Percentiles rank a stretch among this genome's conserved stretches.
Evolutionary conservation across 2,888 invertebrate genomes (phyloP).

Genomic region (Drosophila koepferae): DNA sequence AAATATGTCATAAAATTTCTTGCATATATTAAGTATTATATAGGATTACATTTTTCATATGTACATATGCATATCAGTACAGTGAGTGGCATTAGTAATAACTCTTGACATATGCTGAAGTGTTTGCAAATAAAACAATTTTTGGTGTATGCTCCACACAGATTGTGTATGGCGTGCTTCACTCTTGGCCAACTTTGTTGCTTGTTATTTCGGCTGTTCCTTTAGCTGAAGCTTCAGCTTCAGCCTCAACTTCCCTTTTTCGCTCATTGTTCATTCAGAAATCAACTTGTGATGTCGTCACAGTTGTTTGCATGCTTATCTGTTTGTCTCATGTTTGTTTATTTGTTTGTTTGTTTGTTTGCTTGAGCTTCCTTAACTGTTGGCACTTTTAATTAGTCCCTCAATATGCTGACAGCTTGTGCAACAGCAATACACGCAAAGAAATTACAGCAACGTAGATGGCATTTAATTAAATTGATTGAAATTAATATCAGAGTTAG

Average conservation of each 20-base stretch:
- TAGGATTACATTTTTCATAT: too few relatives aligned
- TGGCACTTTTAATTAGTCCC: slow-evolving; percentile 66
- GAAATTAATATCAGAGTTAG: too few relatives aligned
- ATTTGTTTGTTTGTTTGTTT: slow-evolving; percentile 41
- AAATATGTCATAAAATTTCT: too few relatives aligned
- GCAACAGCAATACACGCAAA: slow-evolving; percentile 1
- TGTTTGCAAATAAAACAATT: slow-evolving; percentile 1
- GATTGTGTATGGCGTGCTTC: not conserved
- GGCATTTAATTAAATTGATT: too few relatives aligned
- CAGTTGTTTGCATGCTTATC: slow-evolving; percentile 51
- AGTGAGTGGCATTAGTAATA: too few relatives aligned
- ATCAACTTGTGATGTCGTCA: slow-evolving; percentile 47
- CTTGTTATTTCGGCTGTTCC: slow-evolving; percentile 13
- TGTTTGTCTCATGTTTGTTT: slow-evolving; percentile 45
- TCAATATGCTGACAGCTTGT: slow-evolving; percentile 59
- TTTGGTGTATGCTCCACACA: slow-evolving; percentile 17
- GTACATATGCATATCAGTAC: too few relatives aligned
- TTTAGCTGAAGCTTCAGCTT: not conserved
- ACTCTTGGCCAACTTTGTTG: slow-evolving; percentile 23
- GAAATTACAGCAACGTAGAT: not conserved
- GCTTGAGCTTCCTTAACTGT: slow-evolving; percentile 26
- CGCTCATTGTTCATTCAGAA: slow-evolving; percentile 51
- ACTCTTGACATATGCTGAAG: slow-evolving; percentile 15
- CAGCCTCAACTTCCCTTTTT: slow-evolving; percentile 5
- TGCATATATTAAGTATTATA: too few relatives aligned